phyloP scores from a whole-genome alignment of 2,113 vertebrate genomes.

The Callocephalon fimbriatum region DNA sequence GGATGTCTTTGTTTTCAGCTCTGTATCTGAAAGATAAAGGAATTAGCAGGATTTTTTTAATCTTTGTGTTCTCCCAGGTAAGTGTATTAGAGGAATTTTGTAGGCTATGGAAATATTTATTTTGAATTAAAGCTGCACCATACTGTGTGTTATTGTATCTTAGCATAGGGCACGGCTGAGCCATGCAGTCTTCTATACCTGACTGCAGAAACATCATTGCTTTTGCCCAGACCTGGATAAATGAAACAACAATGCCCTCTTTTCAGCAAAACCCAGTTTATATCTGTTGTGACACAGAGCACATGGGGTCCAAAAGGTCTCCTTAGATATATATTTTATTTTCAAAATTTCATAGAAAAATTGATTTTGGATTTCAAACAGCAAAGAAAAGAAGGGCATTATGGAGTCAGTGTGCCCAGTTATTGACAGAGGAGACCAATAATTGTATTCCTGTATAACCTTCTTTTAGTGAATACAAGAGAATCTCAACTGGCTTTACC shows the following conservation, averaged over 20 bases:
- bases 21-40: conserved; percentile 77
- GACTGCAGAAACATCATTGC: not conserved
- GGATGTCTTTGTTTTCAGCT: conserved; percentile 59
- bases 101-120: conserved; percentile 66
- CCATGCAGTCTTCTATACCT: not conserved
- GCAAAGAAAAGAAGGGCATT: not conserved
- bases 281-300: not conserved
- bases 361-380: not conserved
- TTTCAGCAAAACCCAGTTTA: not conserved
- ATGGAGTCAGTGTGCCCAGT: not conserved
- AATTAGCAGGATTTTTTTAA: conserved; percentile 68
- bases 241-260: not conserved
- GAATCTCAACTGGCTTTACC: not conserved
- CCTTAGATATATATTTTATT: not conserved
- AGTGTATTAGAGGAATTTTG: conserved; percentile 57
- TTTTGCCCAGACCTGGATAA: not conserved
- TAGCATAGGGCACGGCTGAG: not conserved
- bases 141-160: not conserved
- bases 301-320: not conserved
- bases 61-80: conserved; percentile 67
- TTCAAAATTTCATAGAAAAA: conserved; percentile 3
- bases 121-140: conserved; percentile 53
- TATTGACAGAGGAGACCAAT: not conserved
- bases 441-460: not conserved
- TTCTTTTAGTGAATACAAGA: not conserved